Percentiles rank a stretch among this genome's conserved stretches.
These are phyloP conservation scores for Micronisus gabar DNA, from an alignment of 2,113 vertebrate species.

Conservation along the genomic window DNA sequence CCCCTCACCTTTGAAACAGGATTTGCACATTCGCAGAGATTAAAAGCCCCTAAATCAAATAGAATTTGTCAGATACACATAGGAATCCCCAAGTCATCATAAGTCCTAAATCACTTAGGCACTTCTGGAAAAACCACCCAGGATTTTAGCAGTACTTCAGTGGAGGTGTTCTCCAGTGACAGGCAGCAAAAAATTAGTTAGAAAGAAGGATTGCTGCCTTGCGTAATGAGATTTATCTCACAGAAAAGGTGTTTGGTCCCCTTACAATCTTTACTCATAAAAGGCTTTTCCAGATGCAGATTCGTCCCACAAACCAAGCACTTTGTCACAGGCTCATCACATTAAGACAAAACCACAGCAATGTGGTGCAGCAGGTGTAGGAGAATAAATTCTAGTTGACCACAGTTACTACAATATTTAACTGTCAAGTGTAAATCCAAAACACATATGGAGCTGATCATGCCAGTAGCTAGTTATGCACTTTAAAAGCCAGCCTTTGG, in stretches of 20 bases:
- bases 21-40: neutral
- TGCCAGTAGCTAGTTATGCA: neutral
- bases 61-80: neutral
- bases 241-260: neutral
- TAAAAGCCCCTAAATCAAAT: neutral
- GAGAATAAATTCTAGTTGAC: neutral
- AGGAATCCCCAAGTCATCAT: neutral
- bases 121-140: neutral
- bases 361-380: neutral
- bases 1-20: fast-evolving
- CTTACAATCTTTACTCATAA: neutral
- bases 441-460: neutral
- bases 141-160: neutral
- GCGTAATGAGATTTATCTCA: neutral
- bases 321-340: neutral
- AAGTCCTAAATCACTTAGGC: neutral
- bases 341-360: neutral
- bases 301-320: neutral
- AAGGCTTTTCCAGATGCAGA: neutral
- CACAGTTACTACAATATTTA: neutral
- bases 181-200: neutral
- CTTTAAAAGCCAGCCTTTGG: neutral
- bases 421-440: neutral
- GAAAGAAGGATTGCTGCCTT: neutral
- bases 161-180: neutral